Evolutionary conservation across 1,140 invertebrate genomes (phyloP), one percentile per base, ranked within the genome.

Genomic region (Drosophila kurseongensis): DNA sequence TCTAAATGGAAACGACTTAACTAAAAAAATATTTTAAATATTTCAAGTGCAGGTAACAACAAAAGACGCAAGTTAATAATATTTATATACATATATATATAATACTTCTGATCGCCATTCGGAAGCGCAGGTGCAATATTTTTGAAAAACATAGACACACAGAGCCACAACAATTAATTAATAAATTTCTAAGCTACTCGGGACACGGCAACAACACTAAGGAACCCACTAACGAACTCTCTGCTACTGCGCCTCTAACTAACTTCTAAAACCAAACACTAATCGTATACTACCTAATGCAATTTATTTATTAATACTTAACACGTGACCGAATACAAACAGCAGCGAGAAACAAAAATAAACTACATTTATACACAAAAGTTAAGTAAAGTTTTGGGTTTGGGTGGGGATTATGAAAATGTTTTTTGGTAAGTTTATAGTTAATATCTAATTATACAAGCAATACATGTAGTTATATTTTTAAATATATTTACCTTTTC

Each of bases 251-350:
- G 73, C 72, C 73, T 75, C 73, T 75, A 75, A 75, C 72, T 75
- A 75, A 66, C 54, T 75, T 75, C 71, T 74, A 63, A 74, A 66
- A 75, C 41, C 45, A 75, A 75, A 66, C 71, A 75, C 72, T 75
- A 75, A 75, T 75, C 72, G 61, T 75, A 75, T 75, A 75, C 73
- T 75, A 75, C 54, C 60, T 75, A 75, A 75, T 48, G 73, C 73
- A 75, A 75, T 75, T 75, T 75, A 75, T 75, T 75, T 75, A 75
- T 75, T 75, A 75, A 75, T 75, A 75, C 65, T 75, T 58, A 74
- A 75, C 73, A 75, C 73, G 48, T 52, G 62, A 75, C 73, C 52
- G 61, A 75, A 58, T 75, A 75, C 61, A 52, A 75, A 63, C 71
- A 63, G 48, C 63, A 74, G 48, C 38, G 73, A 75, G 65, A 68